phyloP scores from a whole-genome alignment of 2,888 invertebrate genomes.

The Acleris sparsana region DNA sequence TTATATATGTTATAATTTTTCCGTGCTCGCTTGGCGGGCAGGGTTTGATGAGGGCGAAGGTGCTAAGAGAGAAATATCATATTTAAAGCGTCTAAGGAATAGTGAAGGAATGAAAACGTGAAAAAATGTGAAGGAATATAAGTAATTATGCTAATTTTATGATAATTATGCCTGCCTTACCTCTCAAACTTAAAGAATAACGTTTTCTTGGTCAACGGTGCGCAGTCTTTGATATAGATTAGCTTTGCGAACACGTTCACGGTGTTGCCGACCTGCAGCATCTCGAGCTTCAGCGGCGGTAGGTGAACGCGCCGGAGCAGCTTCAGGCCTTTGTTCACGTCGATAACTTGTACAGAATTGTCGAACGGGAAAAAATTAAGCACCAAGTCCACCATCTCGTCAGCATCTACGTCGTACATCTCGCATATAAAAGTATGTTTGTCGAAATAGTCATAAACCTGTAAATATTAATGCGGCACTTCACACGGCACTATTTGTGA shows the following conservation, averaged over 20 bases:
- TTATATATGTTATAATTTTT: conserved; percentile 88
- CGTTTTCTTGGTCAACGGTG: conserved; percentile 86
- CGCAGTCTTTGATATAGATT: conserved; percentile 87
- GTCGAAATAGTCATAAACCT: conserved; percentile 80
- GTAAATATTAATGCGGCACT: not conserved
- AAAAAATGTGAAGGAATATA: too few relatives aligned
- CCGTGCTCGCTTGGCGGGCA: conserved; percentile 88
- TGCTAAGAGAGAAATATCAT: conserved; percentile 69
- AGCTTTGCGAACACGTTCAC: conserved; percentile 89
- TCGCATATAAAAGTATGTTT: conserved; percentile 88
- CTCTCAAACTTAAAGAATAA: conserved; percentile 86
- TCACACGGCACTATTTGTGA: too few relatives aligned
- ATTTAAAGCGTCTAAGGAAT: not conserved
- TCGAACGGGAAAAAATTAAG: conserved; percentile 90
- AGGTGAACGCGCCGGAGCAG: conserved; percentile 86
- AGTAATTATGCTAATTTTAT: too few relatives aligned
- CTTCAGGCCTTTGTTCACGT: conserved; percentile 82
- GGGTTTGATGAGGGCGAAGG: conserved; percentile 92
- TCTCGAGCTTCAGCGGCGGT: conserved; percentile 84
- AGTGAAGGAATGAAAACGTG: not conserved
- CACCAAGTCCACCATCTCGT: conserved; percentile 86
- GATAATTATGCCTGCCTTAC: conserved; percentile 56
- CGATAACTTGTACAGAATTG: conserved; percentile 90
- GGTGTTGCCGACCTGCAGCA: conserved; percentile 89
- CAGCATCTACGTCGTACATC: conserved; percentile 92